Percentiles rank a stretch among this genome's conserved stretches.
phyloP scores from a whole-genome alignment of 2,113 vertebrate species.

The Zeus faber region DNA sequence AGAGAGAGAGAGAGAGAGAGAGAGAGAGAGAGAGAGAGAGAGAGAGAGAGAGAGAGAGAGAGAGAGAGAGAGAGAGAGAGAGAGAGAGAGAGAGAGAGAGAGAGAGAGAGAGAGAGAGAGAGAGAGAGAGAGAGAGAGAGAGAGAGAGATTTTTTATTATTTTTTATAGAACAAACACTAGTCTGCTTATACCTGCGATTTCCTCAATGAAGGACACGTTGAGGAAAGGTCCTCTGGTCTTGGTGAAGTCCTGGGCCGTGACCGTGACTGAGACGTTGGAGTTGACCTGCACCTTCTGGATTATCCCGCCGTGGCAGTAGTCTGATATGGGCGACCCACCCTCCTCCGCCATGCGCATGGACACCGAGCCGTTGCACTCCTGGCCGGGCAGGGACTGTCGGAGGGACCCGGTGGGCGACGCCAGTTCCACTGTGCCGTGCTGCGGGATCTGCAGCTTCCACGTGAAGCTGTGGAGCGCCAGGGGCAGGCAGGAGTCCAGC shows the following conservation, averaged over 20 bases:
- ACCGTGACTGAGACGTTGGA: slow-evolving; percentile 78
- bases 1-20: no score
- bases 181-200: slow-evolving; percentile 79
- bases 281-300: slow-evolving; percentile 82
- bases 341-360: slow-evolving; percentile 64
- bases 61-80: no score
- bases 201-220: slow-evolving; percentile 74
- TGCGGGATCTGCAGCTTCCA: slow-evolving; percentile 79
- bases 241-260: slow-evolving; percentile 50
- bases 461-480: slow-evolving; percentile 75
- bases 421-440: slow-evolving; percentile 68
- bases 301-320: slow-evolving; percentile 81
- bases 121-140: no score
- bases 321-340: slow-evolving; percentile 71
- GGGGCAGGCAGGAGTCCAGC: slow-evolving; percentile 68
- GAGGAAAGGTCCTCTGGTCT: slow-evolving; percentile 59
- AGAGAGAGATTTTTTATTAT: neutral
- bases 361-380: slow-evolving; percentile 66
- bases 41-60: no score
- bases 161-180: neutral
- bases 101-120: no score
- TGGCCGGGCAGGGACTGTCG: slow-evolving; percentile 73
- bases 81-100: no score
- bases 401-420: slow-evolving; percentile 67
- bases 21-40: no score